A percentile compares a stretch with the other conserved stretches of the same genome.
phyloP scores from a whole-genome alignment of 2,113 vertebrate genomes.

The Hydropotes inermis region DNA sequence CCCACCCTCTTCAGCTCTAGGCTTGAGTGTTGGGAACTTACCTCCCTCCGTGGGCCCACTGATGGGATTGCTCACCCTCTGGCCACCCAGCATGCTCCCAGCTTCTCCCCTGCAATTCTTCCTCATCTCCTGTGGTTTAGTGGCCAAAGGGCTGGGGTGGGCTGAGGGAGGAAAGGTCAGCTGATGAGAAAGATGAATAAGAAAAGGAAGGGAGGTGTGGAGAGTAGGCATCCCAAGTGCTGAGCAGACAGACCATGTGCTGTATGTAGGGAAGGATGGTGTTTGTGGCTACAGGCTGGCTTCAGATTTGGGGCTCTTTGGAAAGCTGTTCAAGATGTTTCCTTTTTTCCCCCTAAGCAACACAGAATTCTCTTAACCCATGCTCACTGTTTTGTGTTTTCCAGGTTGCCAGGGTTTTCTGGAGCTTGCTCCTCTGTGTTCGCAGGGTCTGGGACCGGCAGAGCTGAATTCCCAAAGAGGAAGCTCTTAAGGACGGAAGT shows the following conservation, averaged over 20 bases:
- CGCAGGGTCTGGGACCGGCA: not conserved
- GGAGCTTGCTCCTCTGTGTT: not conserved
- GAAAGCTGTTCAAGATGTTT: conserved; percentile 3
- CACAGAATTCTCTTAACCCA: not conserved
- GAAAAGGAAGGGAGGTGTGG: not conserved
- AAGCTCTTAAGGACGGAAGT: not conserved
- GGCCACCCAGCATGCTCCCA: conserved; percentile 54
- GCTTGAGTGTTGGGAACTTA: not conserved
- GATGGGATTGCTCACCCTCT: not conserved
- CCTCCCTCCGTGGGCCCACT: not conserved
- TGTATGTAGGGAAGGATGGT: not conserved
- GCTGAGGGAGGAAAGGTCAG: conserved; percentile 37
- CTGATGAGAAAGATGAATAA: conserved; percentile 27
- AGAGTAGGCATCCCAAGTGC: not conserved
- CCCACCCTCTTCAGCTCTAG: not conserved
- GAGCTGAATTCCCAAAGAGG: not conserved
- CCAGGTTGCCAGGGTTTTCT: conserved; percentile 43
- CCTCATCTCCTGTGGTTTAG: conserved; percentile 59
- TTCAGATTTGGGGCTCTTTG: not conserved
- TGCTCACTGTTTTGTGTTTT: conserved; percentile 15
- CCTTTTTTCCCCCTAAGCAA: not conserved
- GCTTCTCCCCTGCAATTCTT: conserved; percentile 37
- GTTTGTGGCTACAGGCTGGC: not conserved
- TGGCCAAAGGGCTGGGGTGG: conserved; percentile 59
- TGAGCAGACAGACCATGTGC: not conserved